phyloP scores from a whole-genome alignment of 1,140 invertebrate species.

The Papilio polytes region DNA sequence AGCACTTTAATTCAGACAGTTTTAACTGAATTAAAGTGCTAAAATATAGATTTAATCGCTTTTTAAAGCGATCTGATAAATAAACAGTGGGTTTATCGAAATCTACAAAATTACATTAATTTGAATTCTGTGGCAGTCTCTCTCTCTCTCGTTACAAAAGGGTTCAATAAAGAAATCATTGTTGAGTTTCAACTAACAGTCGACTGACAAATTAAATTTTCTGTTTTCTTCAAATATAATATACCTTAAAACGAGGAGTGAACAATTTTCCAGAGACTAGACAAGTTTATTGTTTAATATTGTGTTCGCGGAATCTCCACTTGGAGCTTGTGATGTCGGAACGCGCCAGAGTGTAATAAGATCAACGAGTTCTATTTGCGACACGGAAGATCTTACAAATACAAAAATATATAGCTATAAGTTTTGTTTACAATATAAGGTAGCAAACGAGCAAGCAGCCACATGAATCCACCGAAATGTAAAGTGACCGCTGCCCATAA shows the following conservation, averaged over 20 bases:
- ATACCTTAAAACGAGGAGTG: neutral
- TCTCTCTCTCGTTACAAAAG: neutral
- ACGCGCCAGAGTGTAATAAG: neutral
- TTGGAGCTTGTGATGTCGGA: conserved; percentile 1
- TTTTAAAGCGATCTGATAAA: too few species aligned
- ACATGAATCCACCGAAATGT: too few species aligned
- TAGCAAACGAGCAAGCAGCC: too few species aligned
- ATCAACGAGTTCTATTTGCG: neutral
- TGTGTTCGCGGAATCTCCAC: conserved; percentile 5
- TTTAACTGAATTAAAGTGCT: too few species aligned
- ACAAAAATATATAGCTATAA: neutral
- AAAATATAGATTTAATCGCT: too few species aligned
- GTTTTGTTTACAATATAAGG: too few species aligned
- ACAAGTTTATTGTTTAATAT: conserved; percentile 30
- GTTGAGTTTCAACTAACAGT: neutral
- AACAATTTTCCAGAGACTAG: conserved; percentile 21
- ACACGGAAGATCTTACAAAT: neutral
- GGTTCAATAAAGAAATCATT: neutral
- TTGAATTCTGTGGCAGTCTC: neutral
- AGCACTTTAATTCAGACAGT: too few species aligned
- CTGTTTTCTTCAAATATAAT: conserved; percentile 15
- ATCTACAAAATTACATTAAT: neutral
- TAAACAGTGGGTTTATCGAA: too few species aligned
- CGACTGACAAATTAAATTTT: conserved; percentile 14
- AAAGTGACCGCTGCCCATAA: too few species aligned